These are phyloP conservation scores for Ceramica pisi DNA, from an alignment of 2,888 invertebrate species.

Conservation along the genomic window DNA sequence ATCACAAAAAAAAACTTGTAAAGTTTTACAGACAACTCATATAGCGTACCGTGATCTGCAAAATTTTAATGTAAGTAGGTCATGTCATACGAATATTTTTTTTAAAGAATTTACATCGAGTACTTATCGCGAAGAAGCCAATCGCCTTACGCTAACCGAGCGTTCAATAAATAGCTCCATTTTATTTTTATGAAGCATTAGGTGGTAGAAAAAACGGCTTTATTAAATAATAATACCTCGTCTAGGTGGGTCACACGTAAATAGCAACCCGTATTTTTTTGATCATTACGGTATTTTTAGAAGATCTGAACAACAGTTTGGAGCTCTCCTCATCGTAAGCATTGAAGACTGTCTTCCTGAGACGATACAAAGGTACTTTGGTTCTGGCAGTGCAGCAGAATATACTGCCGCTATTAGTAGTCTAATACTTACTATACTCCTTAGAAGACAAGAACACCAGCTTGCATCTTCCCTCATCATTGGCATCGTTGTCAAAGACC, in stretches of 20 bases:
- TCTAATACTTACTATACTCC: constrained; percentile 89
- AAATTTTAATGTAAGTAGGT: background rate
- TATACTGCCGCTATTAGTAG: too few relatives aligned
- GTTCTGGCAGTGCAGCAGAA: too few relatives aligned
- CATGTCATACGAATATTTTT: background rate
- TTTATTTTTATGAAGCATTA: background rate
- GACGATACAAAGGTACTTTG: too few relatives aligned
- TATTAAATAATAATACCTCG: background rate
- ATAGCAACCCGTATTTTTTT: too few relatives aligned
- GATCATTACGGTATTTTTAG: too few relatives aligned
- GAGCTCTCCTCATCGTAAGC: too few relatives aligned
- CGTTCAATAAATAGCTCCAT: background rate
- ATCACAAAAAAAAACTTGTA: too few relatives aligned
- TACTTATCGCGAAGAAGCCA: background rate
- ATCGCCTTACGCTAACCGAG: background rate
- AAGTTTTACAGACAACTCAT: too few relatives aligned
- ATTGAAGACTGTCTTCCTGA: too few relatives aligned
- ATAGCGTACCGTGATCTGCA: background rate
- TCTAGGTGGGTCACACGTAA: too few relatives aligned
- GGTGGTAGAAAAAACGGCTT: background rate
- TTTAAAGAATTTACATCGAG: background rate
- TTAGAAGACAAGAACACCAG: constrained; percentile 90
- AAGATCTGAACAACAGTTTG: too few relatives aligned
- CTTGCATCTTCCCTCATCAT: constrained; percentile 83
- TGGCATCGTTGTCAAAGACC: constrained; percentile 77